Percentiles rank a stretch among this genome's conserved stretches.
These are phyloP conservation scores for Pemphredon lugubris DNA, from an alignment of 2,888 invertebrate species.

Conservation along the genomic window DNA sequence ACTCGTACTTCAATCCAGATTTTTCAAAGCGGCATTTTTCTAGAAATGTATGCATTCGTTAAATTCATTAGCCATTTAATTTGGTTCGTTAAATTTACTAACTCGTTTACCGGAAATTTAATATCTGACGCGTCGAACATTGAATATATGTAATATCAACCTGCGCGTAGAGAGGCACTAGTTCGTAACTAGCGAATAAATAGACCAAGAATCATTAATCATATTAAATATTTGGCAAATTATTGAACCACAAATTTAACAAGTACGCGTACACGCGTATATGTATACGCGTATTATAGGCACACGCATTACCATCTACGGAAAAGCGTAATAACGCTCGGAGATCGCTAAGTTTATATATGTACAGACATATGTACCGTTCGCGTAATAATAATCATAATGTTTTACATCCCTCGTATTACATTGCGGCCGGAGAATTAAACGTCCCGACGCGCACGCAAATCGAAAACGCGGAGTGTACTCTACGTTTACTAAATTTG, in stretches of 20 bases:
- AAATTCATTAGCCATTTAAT: too few relatives aligned
- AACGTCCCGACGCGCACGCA: conserved; percentile 22
- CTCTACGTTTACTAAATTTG: conserved; percentile 61
- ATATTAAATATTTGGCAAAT: conserved; percentile 46
- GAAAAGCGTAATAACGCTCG: conserved; percentile 33
- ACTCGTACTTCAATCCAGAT: too few relatives aligned
- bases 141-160: too few relatives aligned
- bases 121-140: too few relatives aligned
- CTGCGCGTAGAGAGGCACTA: neutral
- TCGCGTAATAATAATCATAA: conserved; percentile 53
- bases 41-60: too few relatives aligned
- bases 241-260: conserved; percentile 43
- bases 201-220: conserved; percentile 36
- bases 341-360: conserved; percentile 31
- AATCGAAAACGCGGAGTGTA: conserved; percentile 55
- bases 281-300: neutral
- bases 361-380: conserved; percentile 41
- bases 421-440: conserved; percentile 39
- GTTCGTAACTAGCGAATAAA: neutral
- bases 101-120: too few relatives aligned
- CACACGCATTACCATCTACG: conserved; percentile 19
- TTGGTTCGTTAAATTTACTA: too few relatives aligned
- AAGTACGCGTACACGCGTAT: neutral
- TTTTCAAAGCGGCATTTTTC: too few relatives aligned
- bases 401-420: conserved; percentile 47